phyloP scores from a whole-genome alignment of 2,797 vertebrate species.

The Iguana delicatissima region DNA sequence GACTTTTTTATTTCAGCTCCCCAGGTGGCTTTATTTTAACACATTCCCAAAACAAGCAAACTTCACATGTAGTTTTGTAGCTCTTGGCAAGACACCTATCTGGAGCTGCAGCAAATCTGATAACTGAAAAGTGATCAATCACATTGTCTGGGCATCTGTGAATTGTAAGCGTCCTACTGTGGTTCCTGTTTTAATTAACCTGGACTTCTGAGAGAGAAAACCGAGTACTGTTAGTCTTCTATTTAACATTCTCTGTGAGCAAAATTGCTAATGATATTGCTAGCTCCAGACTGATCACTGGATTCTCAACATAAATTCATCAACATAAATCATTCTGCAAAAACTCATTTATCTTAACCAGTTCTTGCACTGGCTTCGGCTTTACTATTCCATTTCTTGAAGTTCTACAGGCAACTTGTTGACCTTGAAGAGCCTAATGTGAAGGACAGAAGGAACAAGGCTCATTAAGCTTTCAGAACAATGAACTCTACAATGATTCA shows the following conservation, averaged over 20 bases:
- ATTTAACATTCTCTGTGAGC: slow-evolving; percentile 48
- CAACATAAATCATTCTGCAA: slow-evolving; percentile 51
- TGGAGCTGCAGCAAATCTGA: slow-evolving; percentile 20
- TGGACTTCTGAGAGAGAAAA: slow-evolving; percentile 48
- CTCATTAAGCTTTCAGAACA: slow-evolving; percentile 12
- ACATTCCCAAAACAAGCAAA: background rate
- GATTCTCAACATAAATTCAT: slow-evolving; percentile 41
- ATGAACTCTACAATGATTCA: no score
- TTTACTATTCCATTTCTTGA: slow-evolving; percentile 46
- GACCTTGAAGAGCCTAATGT: slow-evolving; percentile 37
- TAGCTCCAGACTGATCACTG: slow-evolving; percentile 52
- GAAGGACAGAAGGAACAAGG: slow-evolving; percentile 33
- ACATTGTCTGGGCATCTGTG: slow-evolving; percentile 22
- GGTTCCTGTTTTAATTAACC: slow-evolving; percentile 52
- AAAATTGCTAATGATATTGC: slow-evolving; percentile 31
- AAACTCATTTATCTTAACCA: slow-evolving; percentile 62
- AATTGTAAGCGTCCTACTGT: slow-evolving; percentile 38
- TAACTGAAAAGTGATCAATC: slow-evolving; percentile 3
- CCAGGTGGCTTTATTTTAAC: no score
- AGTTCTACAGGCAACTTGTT: slow-evolving; percentile 30
- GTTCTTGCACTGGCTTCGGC: slow-evolving; percentile 51
- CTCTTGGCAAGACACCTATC: rapidly evolving
- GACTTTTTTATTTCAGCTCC: no score
- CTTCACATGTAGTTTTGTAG: slow-evolving; percentile 10
- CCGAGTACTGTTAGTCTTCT: slow-evolving; percentile 17